These are phyloP conservation scores for Pseudorhombus dupliciocellatus DNA, from an alignment of 2,113 vertebrate species.

Conservation along the genomic window DNA sequence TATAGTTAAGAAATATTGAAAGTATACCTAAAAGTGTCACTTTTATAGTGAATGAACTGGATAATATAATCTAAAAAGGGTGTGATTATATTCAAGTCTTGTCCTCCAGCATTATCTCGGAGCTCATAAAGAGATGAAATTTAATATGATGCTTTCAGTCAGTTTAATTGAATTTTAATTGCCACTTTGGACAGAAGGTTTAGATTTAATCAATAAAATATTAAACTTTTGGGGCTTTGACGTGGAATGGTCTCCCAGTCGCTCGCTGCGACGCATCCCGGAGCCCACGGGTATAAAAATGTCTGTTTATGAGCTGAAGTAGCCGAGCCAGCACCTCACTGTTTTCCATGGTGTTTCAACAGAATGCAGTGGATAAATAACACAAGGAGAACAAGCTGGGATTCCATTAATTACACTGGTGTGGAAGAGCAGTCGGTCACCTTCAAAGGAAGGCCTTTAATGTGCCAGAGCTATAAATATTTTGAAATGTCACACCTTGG, in stretches of 20 bases:
- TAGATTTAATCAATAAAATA: conserved; percentile 99
- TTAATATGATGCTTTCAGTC: conserved; percentile 99
- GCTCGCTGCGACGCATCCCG: conserved; percentile 66
- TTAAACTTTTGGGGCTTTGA: conserved; percentile 95
- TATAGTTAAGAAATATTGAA: conserved; percentile 99
- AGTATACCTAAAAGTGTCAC: conserved; percentile 99
- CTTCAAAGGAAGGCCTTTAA: conserved; percentile 99
- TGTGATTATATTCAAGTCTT: conserved; percentile 99
- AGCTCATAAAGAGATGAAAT: conserved; percentile 99
- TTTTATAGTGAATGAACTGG: conserved; percentile 99
- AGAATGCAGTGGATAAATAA: conserved; percentile 87
- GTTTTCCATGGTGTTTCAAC: conserved; percentile 83
- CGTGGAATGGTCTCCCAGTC: conserved; percentile 83
- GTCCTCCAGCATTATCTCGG: conserved; percentile 99
- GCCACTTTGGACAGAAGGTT: conserved; percentile 99
- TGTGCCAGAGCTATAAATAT: conserved; percentile 99
- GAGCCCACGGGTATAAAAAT: conserved; percentile 72
- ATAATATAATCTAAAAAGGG: conserved; percentile 99
- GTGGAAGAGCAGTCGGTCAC: conserved; percentile 95
- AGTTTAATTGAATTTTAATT: conserved; percentile 99
- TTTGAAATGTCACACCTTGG: conserved; percentile 99
- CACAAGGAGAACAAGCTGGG: conserved; percentile 86
- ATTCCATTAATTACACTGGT: conserved; percentile 93
- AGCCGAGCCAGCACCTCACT: conserved; percentile 77
- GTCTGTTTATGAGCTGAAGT: conserved; percentile 85